Evolutionary conservation across 1,140 invertebrate species (phyloP), one percentile per base, ranked within the genome.

Genomic region (Psix sp.): DNA sequence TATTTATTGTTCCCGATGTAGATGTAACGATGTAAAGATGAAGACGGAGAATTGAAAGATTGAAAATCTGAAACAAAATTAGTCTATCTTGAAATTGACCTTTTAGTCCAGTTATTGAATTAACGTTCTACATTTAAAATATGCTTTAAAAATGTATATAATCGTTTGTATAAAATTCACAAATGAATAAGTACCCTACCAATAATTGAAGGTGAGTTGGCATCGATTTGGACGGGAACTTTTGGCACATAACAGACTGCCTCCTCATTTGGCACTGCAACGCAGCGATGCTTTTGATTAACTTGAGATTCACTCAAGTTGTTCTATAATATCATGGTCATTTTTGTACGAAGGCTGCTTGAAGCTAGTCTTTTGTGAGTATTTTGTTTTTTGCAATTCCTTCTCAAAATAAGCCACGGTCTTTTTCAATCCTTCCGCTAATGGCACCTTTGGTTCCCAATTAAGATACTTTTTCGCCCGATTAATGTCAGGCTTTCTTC

Each of bases 361-460:
- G 26, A 80, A 68, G 36, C 76, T 82, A 35, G 31, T 80, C 40
- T 80, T 82, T 13, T 84, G 81, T n/a, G 76, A 83, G 56, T 85
- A 82, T 33, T 84, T 85, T 5, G 85, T 92, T 75, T 92, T 89
- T 63, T 92, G 91, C 54, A 97, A 83, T 87, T 98, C 96, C 80
- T 94, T 93, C 63, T 91, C 91, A 82, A 99, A 98, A 84, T 98
- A 98, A 45, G 94, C 90, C 52, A 98, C 94, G 11, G 97, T 98
- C 84, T 92, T 93, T 73, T 94, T 91, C 2, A 99, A 87, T 10
- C 97, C 97, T 46, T 91, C 90, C 82, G 92, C 89, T 56, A 99
- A 86, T 2, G 93, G 89, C 11, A 96, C 94, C 87, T 95, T 96
- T n/a, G 98, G 98, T 80, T 94, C 90, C 98, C 98, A 99, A 57